A percentile compares a stretch with the other conserved stretches of the same genome.
phyloP scores from a whole-genome alignment of 92 coral and sea anemone genomes.

The Porites divaricata region DNA sequence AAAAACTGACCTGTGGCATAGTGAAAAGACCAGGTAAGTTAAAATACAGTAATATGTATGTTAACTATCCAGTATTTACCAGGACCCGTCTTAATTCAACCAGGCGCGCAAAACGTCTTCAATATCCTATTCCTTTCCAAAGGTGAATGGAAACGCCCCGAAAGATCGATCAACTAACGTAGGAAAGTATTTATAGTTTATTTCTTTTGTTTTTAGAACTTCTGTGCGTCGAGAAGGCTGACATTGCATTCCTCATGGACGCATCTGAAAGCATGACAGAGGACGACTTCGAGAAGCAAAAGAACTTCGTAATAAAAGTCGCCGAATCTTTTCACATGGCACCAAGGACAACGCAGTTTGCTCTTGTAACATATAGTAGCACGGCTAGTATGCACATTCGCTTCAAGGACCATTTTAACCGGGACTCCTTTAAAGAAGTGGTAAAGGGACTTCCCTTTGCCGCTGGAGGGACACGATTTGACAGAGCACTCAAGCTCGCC shows the following conservation, averaged over 20 bases:
- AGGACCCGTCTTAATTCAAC: no score
- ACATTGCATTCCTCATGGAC: constrained; percentile 86
- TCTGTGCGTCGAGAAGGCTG: constrained; percentile 70
- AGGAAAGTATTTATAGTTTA: neutral
- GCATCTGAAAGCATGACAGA: constrained; percentile 85
- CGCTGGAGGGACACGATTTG: constrained; percentile 44
- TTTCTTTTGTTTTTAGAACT: constrained; percentile 31
- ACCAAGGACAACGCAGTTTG: constrained; percentile 70
- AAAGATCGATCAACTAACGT: neutral
- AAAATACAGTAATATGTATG: no score
- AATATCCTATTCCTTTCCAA: no score
- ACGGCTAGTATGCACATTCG: constrained; percentile 50
- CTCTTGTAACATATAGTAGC: constrained; percentile 80
- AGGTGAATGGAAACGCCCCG: neutral
- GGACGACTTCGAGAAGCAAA: constrained; percentile 71
- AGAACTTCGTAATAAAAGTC: constrained; percentile 79
- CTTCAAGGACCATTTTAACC: constrained; percentile 29
- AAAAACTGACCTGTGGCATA: constrained; percentile 33
- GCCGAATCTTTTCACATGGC: constrained; percentile 73
- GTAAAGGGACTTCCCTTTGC: constrained; percentile 30
- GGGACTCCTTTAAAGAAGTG: constrained; percentile 17
- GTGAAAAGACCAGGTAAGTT: constrained; percentile 42
- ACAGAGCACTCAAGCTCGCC: constrained; percentile 41
- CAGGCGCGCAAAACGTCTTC: no score
- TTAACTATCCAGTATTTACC: no score